phyloP scores from a whole-genome alignment of 2,797 vertebrate species.

The Clarias pachynema region DNA sequence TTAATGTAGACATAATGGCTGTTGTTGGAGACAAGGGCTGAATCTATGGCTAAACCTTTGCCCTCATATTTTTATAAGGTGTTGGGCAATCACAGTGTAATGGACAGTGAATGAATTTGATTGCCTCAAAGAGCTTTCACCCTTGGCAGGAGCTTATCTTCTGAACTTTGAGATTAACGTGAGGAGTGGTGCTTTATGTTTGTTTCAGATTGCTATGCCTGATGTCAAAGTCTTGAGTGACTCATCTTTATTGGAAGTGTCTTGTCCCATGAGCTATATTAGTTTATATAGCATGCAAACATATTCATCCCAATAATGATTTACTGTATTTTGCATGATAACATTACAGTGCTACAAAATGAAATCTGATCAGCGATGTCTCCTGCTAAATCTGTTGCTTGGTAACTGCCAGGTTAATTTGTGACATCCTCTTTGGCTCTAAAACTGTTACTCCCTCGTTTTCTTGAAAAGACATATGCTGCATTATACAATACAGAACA shows the following conservation, averaged over 20 bases:
- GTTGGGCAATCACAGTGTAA: slow-evolving; percentile 13
- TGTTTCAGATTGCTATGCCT: slow-evolving; percentile 3
- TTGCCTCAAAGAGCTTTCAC: slow-evolving; percentile 8
- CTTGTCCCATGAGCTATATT: not conserved
- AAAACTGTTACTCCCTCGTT: not conserved
- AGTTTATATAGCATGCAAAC: not conserved
- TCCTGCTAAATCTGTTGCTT: slow-evolving; percentile 17
- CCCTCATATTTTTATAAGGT: not conserved
- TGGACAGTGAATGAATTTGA: not conserved
- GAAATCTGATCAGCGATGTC: slow-evolving; percentile 1
- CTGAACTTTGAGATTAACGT: slow-evolving; percentile 42
- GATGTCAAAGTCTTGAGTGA: not conserved
- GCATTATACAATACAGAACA: no score
- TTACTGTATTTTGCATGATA: slow-evolving; percentile 6
- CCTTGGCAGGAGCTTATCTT: slow-evolving; percentile 35
- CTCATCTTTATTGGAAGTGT: slow-evolving; percentile 18
- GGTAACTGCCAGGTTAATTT: slow-evolving; percentile 22
- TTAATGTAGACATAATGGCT: not conserved
- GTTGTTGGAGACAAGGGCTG: not conserved
- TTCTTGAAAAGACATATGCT: not conserved
- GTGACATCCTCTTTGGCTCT: not conserved
- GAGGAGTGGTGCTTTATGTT: slow-evolving; percentile 25
- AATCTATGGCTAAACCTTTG: slow-evolving; percentile 4
- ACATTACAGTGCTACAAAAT: not conserved
- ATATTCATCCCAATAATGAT: slow-evolving; percentile 5